Percentiles rank a stretch among this genome's conserved stretches.
Evolutionary conservation across 2,113 vertebrate genomes (phyloP).

Genomic region (Eclectus roratus): DNA sequence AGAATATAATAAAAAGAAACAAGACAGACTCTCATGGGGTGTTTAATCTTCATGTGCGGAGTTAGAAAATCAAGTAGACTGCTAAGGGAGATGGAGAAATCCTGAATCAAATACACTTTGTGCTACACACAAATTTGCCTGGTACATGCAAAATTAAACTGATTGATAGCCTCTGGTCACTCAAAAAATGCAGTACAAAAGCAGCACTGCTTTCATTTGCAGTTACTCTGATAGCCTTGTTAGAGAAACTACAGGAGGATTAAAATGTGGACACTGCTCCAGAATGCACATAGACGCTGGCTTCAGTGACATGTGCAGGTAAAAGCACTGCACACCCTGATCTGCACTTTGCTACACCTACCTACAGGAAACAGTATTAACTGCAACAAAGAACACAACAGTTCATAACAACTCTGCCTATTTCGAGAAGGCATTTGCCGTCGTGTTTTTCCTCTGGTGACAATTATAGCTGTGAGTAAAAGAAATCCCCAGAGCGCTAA

Average conservation of each 20-base stretch:
- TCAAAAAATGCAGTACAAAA: not conserved
- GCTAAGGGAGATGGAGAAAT: not conserved
- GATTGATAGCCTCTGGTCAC: not conserved
- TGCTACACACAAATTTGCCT: not conserved
- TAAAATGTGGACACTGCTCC: not conserved
- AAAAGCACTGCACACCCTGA: not conserved
- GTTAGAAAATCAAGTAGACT: not conserved
- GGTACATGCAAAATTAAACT: not conserved
- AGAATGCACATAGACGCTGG: not conserved
- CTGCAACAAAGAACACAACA: not conserved
- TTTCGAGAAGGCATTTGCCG: not conserved
- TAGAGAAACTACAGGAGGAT: not conserved
- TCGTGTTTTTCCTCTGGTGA: rapidly evolving
- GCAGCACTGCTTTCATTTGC: not conserved
- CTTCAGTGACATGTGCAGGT: not conserved
- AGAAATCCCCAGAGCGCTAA: not conserved
- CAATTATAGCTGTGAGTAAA: not conserved
- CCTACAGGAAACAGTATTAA: not conserved
- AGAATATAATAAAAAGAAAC: not conserved
- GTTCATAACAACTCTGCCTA: not conserved
- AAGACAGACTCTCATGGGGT: not conserved
- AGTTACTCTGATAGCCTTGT: not conserved
- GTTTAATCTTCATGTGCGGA: not conserved
- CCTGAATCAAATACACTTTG: not conserved
- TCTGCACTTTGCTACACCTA: not conserved